phyloP scores from a whole-genome alignment of 2,113 vertebrate species.

The Climacteris rufus region DNA sequence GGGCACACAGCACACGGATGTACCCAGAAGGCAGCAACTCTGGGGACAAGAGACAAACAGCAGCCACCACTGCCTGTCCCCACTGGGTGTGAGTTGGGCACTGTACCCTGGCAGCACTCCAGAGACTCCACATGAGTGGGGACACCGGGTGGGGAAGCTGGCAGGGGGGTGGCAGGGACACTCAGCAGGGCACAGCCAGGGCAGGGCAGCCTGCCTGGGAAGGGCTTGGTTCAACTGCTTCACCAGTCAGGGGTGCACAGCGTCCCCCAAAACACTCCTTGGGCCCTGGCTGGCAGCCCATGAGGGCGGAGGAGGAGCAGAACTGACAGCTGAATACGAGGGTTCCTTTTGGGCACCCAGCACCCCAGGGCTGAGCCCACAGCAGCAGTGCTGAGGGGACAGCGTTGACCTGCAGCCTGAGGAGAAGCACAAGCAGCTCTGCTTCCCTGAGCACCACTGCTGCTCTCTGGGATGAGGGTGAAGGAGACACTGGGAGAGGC shows the following conservation, averaged over 20 bases:
- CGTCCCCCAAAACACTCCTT: background rate
- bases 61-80: fast-evolving
- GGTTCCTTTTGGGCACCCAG: background rate
- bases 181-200: background rate
- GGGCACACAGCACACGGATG: background rate
- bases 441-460: background rate
- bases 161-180: background rate
- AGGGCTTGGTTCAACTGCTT: fast-evolving
- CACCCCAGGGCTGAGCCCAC: background rate
- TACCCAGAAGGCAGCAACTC: background rate
- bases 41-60: background rate
- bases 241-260: fast-evolving
- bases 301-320: background rate
- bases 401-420: fast-evolving
- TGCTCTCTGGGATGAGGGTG: background rate
- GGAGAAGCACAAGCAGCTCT: fast-evolving
- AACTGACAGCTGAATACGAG: fast-evolving
- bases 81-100: background rate
- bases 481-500: fast-evolving
- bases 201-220: background rate
- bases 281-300: background rate
- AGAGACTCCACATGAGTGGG: background rate
- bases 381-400: background rate
- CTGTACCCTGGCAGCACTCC: background rate
- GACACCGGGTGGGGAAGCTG: fast-evolving